phyloP scores from a whole-genome alignment of 2,113 vertebrate genomes.

The Lagopus leucura region DNA sequence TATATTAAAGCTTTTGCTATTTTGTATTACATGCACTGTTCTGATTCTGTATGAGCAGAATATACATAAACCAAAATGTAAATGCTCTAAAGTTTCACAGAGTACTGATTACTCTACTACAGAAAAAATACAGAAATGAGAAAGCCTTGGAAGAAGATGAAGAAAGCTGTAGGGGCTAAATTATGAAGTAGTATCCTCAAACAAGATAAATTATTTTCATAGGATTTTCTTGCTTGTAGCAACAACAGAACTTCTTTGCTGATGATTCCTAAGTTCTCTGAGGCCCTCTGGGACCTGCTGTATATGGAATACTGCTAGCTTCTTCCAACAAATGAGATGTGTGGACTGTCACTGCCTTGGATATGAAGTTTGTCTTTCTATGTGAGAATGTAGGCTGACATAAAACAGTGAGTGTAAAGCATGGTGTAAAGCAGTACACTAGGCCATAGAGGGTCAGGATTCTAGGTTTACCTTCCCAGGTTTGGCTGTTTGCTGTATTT shows the following conservation, averaged over 20 bases:
- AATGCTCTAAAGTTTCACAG: background rate
- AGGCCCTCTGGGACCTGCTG: background rate
- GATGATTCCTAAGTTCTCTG: background rate
- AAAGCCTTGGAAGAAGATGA: background rate
- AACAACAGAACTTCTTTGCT: background rate
- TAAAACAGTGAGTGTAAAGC: no score
- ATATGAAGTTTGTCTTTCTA: conserved; percentile 7
- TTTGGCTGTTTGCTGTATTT: background rate
- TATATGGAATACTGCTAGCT: background rate
- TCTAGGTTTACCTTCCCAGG: no score
- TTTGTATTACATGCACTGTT: background rate
- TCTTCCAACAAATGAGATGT: background rate
- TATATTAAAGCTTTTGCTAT: background rate
- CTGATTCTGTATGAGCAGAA: background rate
- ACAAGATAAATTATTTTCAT: background rate
- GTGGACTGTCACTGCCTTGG: background rate
- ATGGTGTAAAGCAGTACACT: background rate
- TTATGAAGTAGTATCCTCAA: background rate
- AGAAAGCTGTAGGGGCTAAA: background rate
- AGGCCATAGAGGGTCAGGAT: background rate
- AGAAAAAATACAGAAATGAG: background rate
- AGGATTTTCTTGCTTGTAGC: background rate
- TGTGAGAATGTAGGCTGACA: background rate
- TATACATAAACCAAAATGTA: background rate
- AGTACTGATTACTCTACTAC: background rate